Conservation (phyloP, 2,113 vertebrate species). For the Dipodomys stephensi region DNA sequence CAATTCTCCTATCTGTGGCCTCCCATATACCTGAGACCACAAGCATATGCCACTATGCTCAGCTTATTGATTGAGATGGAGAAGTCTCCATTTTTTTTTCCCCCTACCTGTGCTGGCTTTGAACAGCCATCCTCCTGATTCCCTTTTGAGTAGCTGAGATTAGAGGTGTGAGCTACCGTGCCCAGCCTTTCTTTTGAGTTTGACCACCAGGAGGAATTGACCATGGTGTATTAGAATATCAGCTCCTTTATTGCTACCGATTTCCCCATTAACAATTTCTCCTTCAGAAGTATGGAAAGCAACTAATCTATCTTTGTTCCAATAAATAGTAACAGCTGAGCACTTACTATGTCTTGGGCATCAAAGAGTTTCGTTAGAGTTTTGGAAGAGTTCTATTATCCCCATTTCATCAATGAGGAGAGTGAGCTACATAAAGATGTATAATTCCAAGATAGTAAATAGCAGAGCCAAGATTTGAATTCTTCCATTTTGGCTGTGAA, state of each 20-base stretch:
- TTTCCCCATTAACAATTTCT: slow-evolving; percentile 46
- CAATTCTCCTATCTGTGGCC: no score
- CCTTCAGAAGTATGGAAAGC: background rate
- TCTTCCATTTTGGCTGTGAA: slow-evolving; percentile 18
- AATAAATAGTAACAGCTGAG: background rate
- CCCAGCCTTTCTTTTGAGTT: background rate
- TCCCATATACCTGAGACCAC: no score
- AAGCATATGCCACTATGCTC: no score
- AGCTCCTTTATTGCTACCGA: background rate
- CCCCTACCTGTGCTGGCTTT: background rate
- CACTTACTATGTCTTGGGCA: background rate
- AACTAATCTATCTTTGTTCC: background rate
- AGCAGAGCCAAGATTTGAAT: slow-evolving; percentile 55
- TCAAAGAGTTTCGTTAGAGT: background rate
- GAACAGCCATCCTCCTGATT: no score
- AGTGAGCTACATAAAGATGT: background rate
- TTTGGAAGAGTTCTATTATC: background rate
- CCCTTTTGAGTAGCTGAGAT: no score
- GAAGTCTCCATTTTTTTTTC: background rate
- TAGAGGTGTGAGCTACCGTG: no score
- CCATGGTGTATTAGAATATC: background rate
- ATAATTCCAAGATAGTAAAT: slow-evolving; percentile 3
- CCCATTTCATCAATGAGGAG: slow-evolving; percentile 12
- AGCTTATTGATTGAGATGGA: no score
- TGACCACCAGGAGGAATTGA: background rate